Base-by-base conservation (phyloP, 2,797 vertebrate genomes). In the Podarcis lilfordi region DNA sequence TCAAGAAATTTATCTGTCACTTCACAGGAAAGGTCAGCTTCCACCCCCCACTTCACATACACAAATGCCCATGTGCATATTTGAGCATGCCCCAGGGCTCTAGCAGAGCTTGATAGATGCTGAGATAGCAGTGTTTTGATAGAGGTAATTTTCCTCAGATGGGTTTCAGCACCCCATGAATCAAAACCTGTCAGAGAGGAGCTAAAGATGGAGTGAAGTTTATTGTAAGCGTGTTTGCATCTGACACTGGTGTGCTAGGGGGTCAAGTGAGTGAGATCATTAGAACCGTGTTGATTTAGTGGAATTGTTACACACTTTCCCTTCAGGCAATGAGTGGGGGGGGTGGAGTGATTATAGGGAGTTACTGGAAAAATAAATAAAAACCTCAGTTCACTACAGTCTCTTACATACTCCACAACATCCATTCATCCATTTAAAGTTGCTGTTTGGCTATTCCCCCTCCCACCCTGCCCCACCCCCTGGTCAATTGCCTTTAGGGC, bases 191-290 rank as follows among this genome's bases (percentile, higher is more conserved):
- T 98, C 98, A 97, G 96, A 95, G 96, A 96, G 97, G 94, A 96
- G 94, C 96, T 96, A 94, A 96, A 97, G 97, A 98, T 97, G 97
- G 97, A 98, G 97, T 95, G 97, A 96, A 93, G 94, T 97, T 97
- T 97, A 98, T 98, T 98, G 98, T 98, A 96, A 93, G 92, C 95
- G 96, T 97, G 97, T 98, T 97, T 98, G 97, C 96, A 93, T 93
- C 97, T 95, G 97, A 98, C 94, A 97, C 97, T 93, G 96, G 82
- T 91, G 91, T n/a, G 88, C 97, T 95, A 95, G 97, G 97, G 97
- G 98, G 98, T 98, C 98, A 98, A 98, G 97, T 98, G 98, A 98
- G 98, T 97, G 96, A 97, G 97, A 98, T 97, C 97, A 97, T 98
- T 98, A 98, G 97, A 97, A 97, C 96, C 90, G 93, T 97, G 97